These are phyloP conservation scores for Ictidomys tridecemlineatus DNA, from an alignment of 2,113 vertebrate species.

Conservation along the genomic window DNA sequence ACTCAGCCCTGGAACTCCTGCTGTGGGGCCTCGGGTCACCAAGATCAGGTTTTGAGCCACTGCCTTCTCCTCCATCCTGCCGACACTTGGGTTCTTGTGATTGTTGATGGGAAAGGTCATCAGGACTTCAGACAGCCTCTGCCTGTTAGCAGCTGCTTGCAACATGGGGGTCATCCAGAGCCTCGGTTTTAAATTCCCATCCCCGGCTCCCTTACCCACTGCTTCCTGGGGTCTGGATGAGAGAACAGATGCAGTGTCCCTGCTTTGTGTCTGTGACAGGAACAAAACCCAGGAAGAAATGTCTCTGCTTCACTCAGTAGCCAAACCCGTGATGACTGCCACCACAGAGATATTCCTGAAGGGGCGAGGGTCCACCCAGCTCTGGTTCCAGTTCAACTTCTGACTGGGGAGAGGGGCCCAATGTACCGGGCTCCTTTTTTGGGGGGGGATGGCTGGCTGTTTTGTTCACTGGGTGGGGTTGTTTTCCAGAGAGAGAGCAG, in stretches of 20 bases:
- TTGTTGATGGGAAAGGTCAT: not conserved
- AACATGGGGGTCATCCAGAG: rapidly evolving
- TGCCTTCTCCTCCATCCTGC: too few relatives aligned
- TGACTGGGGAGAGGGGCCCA: not conserved
- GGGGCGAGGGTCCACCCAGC: not conserved
- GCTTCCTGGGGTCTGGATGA: not conserved
- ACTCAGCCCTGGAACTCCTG: not conserved
- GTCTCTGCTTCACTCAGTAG: not conserved
- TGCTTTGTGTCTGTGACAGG: not conserved
- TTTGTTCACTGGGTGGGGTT: not conserved
- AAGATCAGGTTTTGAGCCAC: not conserved
- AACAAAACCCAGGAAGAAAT: not conserved
- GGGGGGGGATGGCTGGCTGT: not conserved
- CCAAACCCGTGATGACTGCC: not conserved
- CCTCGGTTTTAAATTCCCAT: not conserved
- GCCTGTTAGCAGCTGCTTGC: not conserved
- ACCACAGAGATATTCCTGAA: not conserved
- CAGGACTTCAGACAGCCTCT: too few relatives aligned
- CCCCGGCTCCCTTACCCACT: not conserved
- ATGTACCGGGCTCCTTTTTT: not conserved
- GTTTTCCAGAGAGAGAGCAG: not conserved
- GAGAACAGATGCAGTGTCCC: not conserved
- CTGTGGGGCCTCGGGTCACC: not conserved
- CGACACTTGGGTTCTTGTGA: rapidly evolving
- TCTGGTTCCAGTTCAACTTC: not conserved